These are phyloP conservation scores for Smittia aterrima DNA, from an alignment of 2,888 invertebrate genomes.

Conservation along the genomic window DNA sequence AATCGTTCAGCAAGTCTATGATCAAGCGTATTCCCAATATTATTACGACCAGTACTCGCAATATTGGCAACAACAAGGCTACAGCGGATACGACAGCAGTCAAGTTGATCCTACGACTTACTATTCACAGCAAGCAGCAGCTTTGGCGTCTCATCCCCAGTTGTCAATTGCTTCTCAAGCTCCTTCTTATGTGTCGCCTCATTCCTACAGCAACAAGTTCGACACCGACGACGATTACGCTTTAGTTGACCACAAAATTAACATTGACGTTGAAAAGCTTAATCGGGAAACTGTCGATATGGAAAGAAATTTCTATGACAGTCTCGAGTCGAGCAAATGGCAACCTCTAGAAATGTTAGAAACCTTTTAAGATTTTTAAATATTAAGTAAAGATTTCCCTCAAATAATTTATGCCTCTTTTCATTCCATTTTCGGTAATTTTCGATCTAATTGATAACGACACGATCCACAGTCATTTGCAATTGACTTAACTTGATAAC, in stretches of 20 bases:
- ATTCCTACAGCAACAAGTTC: constrained; percentile 48
- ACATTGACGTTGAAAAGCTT: constrained; percentile 70
- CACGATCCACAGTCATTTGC: constrained; percentile 87
- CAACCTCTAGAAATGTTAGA: constrained; percentile 74
- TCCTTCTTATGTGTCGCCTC: constrained; percentile 46
- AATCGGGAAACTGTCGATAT: constrained; percentile 75
- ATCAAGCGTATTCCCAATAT: constrained; percentile 63
- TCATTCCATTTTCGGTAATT: too few species aligned
- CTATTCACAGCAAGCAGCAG: constrained; percentile 53
- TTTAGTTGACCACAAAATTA: constrained; percentile 73
- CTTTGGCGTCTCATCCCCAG: constrained; percentile 46
- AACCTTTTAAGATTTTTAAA: constrained; percentile 53
- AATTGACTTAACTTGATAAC: constrained; percentile 80
- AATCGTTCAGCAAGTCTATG: constrained; percentile 49
- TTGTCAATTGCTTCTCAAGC: constrained; percentile 47
- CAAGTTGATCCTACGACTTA: constrained; percentile 46
- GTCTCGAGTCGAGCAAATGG: constrained; percentile 80
- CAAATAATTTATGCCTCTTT: too few species aligned
- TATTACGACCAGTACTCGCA: constrained; percentile 75
- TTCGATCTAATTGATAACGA: too few species aligned
- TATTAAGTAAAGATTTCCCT: too few species aligned
- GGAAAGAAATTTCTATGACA: constrained; percentile 76
- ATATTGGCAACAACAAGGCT: constrained; percentile 82
- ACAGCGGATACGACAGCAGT: constrained; percentile 58
- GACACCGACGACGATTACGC: constrained; percentile 66